Evolutionary conservation across 2,888 invertebrate species (phyloP), one percentile per base, ranked within the genome.

Genomic region (Drosophila leonis): DNA sequence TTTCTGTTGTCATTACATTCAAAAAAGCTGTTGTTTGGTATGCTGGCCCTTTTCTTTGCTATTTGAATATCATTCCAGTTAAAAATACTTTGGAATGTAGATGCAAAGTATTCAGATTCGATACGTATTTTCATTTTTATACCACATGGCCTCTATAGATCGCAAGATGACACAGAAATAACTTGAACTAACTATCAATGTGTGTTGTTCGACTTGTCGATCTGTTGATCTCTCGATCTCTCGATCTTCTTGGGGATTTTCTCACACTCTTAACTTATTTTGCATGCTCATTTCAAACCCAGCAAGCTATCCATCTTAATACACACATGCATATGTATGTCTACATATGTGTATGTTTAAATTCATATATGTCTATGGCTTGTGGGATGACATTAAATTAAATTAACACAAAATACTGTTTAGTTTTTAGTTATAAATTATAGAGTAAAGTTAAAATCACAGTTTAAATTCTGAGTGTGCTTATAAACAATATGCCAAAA

Each of bases 81-180:
- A 9, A 44, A 63, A 37, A 72, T 63, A 51, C 37, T 71, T 66
- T 65, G 55, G 61, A 75, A 66, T 64, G 57, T 62, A 52, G 49
- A 35, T 39, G 31, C 57, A 59, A 72, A 63, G 51, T 66, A 56
- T 57, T 59, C 46, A 51, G 48, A 54, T 61, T 83, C 59, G 70
- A 69, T 81, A 55, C 61, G 69, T 67, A 81, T 75, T 82, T 65
- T 78, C 64, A 83, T 83, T 62, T 68, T 81, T 64, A 74, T 73
- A 78, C 72, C 69, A 75, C 79, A 83, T 83, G 84, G 65, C 73
- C 75, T 65, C 24, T 29, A n/a, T 29, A 63, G 54, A 63, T 55
- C 51, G 27, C 48, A 44, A 41, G 27, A 62, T 61, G 39, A 42
- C 33, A 67, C 56, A 49, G 46, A 71, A 54, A 42, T 52, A 48